phyloP scores from a whole-genome alignment of 2,797 vertebrate species.

The Rallus crepitans region DNA sequence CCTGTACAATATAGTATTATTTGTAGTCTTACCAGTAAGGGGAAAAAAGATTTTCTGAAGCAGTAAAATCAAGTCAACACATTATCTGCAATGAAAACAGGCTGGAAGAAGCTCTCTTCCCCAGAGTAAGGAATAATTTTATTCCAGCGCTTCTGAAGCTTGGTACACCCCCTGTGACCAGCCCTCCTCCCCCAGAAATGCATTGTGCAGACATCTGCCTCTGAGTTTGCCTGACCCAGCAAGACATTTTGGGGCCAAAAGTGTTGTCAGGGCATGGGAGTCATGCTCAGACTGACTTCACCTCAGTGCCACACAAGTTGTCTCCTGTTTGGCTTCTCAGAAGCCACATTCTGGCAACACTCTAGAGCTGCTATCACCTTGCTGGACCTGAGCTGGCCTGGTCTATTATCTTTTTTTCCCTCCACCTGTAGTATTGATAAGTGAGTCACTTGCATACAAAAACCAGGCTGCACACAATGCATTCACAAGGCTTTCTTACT shows the following conservation, averaged over 20 bases:
- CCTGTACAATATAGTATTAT: background rate
- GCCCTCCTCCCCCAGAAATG: background rate
- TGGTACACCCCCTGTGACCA: background rate
- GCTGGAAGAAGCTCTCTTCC: background rate
- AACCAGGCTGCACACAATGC: background rate
- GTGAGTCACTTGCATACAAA: background rate
- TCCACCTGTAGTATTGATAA: background rate
- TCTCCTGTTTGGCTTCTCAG: background rate
- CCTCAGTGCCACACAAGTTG: background rate
- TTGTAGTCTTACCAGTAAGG: background rate
- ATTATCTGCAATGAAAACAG: background rate
- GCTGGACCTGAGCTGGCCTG: background rate
- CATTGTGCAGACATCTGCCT: background rate
- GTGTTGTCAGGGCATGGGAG: background rate
- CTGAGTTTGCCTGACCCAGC: background rate
- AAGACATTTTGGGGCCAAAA: background rate
- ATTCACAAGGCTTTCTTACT: background rate
- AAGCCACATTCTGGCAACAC: background rate
- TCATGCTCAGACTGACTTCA: background rate
- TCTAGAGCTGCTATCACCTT: background rate
- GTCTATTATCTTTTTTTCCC: background rate
- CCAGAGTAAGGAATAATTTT: background rate
- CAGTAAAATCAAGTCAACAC: background rate
- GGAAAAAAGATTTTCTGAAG: background rate
- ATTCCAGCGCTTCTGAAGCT: background rate